Conservation (phyloP, 2,113 vertebrate species). For the Clarias macrocephalus region DNA sequence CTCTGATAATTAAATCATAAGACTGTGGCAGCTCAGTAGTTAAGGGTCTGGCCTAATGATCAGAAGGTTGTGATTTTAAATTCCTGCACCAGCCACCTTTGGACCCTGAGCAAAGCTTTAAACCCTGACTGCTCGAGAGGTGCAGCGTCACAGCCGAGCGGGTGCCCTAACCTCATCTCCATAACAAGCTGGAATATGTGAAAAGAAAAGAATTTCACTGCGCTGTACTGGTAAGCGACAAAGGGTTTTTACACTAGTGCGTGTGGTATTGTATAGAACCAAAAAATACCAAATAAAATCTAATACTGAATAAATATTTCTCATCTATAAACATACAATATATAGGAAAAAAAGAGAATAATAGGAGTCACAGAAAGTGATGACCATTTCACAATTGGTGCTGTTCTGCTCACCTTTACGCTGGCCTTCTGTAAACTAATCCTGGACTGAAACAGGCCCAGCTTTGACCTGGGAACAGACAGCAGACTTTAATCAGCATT, state of each 20-base stretch:
- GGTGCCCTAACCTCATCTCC: not conserved
- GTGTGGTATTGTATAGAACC: not conserved
- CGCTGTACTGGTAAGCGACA: not conserved
- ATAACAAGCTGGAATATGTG: not conserved
- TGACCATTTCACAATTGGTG: slow-evolving; percentile 6
- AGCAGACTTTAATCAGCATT: slow-evolving; percentile 22
- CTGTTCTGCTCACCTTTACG: slow-evolving; percentile 82
- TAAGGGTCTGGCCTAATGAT: not conserved
- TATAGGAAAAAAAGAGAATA: not conserved
- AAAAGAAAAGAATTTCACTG: not conserved
- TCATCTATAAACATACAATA: not conserved
- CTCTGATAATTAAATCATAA: not conserved
- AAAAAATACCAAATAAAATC: no score
- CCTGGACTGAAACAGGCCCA: slow-evolving; percentile 97
- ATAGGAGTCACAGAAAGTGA: not conserved
- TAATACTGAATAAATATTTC: not conserved
- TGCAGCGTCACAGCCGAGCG: not conserved
- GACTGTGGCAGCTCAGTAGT: not conserved
- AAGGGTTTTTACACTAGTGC: not conserved
- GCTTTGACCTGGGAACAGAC: slow-evolving; percentile 85
- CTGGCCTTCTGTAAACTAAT: slow-evolving; percentile 99
- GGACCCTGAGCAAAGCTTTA: not conserved
- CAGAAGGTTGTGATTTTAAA: not conserved
- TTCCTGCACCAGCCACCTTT: not conserved
- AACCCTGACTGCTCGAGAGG: not conserved